Evolutionary conservation across 2,113 vertebrate genomes (phyloP).

Genomic region (Stegastes partitus): DNA sequence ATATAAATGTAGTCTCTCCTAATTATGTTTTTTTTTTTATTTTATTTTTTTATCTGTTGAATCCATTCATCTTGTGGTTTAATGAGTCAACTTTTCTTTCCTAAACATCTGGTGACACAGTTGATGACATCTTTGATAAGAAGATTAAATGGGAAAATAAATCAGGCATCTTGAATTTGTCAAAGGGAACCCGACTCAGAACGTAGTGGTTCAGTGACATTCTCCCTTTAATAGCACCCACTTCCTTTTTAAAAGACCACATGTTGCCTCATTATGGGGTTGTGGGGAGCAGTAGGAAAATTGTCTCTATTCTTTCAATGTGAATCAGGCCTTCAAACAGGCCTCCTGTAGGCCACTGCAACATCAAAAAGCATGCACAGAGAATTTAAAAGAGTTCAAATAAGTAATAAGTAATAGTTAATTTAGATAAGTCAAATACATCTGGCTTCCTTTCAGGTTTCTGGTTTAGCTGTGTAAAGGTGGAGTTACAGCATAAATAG

Average conservation of each 20-base stretch:
- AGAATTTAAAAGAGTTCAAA: slow-evolving; percentile 11
- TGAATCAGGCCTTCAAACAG: slow-evolving; percentile 3
- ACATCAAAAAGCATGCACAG: slow-evolving; percentile 21
- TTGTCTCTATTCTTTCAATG: slow-evolving; percentile 9
- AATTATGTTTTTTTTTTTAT: background rate
- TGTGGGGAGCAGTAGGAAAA: slow-evolving; percentile 26
- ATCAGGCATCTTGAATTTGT: slow-evolving; percentile 5
- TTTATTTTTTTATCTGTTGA: too few relatives aligned
- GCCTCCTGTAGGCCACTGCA: background rate
- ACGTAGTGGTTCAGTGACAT: background rate
- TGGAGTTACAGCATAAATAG: background rate
- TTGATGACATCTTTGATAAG: background rate
- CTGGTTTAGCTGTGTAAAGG: background rate
- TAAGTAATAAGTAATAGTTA: background rate
- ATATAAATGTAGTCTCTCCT: too few relatives aligned
- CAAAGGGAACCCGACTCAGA: background rate
- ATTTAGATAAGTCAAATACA: slow-evolving; percentile 2
- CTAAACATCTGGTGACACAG: background rate
- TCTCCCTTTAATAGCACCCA: slow-evolving; percentile 8
- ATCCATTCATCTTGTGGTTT: background rate
- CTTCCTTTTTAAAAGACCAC: background rate
- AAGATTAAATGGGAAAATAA: background rate
- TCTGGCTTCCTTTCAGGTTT: slow-evolving; percentile 19
- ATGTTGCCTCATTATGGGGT: background rate
- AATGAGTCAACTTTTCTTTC: background rate